phyloP scores from a whole-genome alignment of 2,797 vertebrate species.

The Microhierax caerulescens region DNA sequence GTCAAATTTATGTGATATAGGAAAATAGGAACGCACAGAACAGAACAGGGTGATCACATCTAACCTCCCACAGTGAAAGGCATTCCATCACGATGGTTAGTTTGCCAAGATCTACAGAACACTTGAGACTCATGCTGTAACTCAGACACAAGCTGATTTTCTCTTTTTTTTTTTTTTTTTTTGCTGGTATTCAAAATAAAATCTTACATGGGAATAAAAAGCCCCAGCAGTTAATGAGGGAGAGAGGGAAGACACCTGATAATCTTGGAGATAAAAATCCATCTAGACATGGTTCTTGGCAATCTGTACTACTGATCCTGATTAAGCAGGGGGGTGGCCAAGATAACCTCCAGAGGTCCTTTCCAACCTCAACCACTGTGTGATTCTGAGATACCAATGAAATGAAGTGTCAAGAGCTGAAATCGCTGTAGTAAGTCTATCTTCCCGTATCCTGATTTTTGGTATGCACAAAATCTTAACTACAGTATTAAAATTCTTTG shows the following conservation, averaged over 20 bases:
- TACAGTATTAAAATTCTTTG: not conserved
- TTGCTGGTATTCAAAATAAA: not conserved
- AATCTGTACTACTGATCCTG: not conserved
- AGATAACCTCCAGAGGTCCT: not conserved
- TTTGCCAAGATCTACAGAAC: not conserved
- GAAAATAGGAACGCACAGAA: not conserved
- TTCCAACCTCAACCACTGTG: not conserved
- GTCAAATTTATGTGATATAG: not conserved
- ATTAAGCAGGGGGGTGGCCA: not conserved
- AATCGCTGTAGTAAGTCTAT: not conserved
- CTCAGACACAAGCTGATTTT: not conserved
- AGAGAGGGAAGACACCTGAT: not conserved
- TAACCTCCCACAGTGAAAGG: not conserved
- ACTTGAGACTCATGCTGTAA: not conserved
- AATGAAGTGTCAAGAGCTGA: not conserved
- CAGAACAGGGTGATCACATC: not conserved
- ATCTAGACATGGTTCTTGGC: not conserved
- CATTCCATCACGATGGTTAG: not conserved
- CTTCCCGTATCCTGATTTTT: not conserved
- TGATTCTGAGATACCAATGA: not conserved
- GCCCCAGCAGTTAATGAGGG: accelerated
- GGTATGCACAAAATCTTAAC: not conserved
- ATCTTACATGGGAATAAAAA: not conserved
- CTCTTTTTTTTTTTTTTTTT: no score
- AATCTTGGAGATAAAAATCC: not conserved